Base-by-base conservation (phyloP, 2,113 vertebrate genomes). In the Anhinga anhinga region DNA sequence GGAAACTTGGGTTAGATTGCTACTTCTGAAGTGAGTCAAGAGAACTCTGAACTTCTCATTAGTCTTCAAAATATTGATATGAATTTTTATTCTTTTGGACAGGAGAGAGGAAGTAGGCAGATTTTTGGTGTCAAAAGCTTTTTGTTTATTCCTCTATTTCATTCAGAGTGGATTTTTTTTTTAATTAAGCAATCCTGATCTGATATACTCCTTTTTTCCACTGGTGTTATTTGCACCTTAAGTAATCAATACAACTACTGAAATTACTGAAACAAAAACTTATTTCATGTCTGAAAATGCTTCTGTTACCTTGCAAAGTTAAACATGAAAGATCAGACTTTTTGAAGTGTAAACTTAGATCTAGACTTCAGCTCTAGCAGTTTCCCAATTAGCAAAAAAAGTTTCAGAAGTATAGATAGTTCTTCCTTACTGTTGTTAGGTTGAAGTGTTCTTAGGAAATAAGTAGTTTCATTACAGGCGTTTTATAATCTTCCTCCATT, bases 141-240 rank as follows among this genome's bases (percentile, higher is more conserved):
- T 50, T 0, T 34, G 34, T 92, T 65, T 80, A n/a, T 88, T 90
- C 12, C 9, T 30, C 12, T 66, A 15, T 63, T 88, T 83, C 7
- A 11, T 82, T 89, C 40, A 69, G 40, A 84, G 52, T 55, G n/a
- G 7, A 3, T 15, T 52, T 59, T 45, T 56, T 32, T 58, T n/a
- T 58, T 59, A 91, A 22, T 71, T 79, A 34, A 76, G 23, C 27
- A 56, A 2, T 74, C 47, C 55, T 76, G 34, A 65, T 21, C 26
- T 34, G 5, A 25, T 53, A 4, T 0, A 21, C 10, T n/a, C 2
- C 25, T 27, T 8, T 52, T 52, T 3, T 13, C 9, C 18, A 3
- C 4, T 0, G 1, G 0, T 58, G 11, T 67, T 52, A 32, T 62
- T 71, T 84, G 29, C 12, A 63, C 42, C 30, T 4, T 49, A 58